phyloP scores from a whole-genome alignment of 2,797 vertebrate genomes.

The Amblyraja radiata region DNA sequence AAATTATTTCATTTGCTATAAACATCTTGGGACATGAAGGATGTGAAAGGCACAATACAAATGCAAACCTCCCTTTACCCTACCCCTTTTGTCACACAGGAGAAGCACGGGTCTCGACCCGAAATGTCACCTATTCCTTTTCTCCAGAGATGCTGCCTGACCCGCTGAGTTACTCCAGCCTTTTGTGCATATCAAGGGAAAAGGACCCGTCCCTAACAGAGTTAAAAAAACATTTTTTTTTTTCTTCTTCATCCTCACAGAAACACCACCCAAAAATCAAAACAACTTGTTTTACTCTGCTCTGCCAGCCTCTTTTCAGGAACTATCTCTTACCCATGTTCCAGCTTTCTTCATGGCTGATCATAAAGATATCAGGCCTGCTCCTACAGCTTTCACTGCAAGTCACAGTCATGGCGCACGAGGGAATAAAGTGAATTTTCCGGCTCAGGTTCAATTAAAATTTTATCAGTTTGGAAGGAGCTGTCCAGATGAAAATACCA shows the following conservation, averaged over 20 bases:
- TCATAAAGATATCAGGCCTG: not conserved
- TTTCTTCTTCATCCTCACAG: too few relatives aligned
- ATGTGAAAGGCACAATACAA: not conserved
- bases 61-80: not conserved
- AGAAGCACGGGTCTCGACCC: too few relatives aligned
- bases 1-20: not conserved
- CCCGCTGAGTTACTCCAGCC: too few relatives aligned
- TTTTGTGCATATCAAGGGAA: not conserved
- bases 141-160: too few relatives aligned
- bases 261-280: not conserved
- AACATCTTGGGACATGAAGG: not conserved
- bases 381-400: not conserved
- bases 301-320: not conserved
- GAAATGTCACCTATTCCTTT: too few relatives aligned
- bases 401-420: too few relatives aligned
- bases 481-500: not conserved
- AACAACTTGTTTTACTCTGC: not conserved
- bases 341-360: not conserved
- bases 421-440: not conserved
- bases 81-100: not conserved
- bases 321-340: not conserved
- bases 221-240: not conserved
- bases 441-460: not conserved
- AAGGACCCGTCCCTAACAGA: not conserved
- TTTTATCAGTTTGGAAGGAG: not conserved